Evolutionary conservation across 2,113 vertebrate genomes (phyloP).

Genomic region (Dascyllus trimaculatus): DNA sequence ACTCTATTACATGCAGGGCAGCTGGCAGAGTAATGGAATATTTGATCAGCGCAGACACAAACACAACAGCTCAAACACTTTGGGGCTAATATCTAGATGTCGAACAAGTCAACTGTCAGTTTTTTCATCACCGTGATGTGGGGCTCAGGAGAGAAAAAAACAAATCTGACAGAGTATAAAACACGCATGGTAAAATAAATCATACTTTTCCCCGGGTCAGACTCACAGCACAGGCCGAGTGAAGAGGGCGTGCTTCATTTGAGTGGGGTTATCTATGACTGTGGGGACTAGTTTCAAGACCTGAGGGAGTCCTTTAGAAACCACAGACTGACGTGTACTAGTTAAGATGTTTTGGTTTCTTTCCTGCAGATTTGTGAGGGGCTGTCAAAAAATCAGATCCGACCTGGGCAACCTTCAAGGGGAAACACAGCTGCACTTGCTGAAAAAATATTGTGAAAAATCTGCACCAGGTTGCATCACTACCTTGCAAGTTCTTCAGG

Average conservation of each 20-base stretch:
- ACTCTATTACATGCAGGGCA: constrained; percentile 68
- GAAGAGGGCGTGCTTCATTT: neutral
- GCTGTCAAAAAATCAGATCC: constrained; percentile 3
- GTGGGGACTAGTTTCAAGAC: neutral
- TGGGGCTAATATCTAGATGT: constrained; percentile 40
- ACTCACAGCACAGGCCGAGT: constrained; percentile 4
- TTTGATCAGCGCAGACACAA: constrained; percentile 66
- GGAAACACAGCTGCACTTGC: constrained; percentile 28
- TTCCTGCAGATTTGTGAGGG: constrained; percentile 13
- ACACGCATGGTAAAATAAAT: neutral
- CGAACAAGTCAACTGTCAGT: constrained; percentile 25
- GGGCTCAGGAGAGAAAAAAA: neutral
- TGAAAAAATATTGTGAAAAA: neutral
- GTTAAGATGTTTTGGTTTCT: constrained; percentile 15
- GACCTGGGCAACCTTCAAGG: constrained; percentile 13
- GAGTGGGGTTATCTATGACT: neutral
- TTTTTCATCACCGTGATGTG: neutral
- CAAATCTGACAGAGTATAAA: constrained; percentile 3
- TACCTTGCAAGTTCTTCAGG: too few relatives aligned
- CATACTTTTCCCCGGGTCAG: neutral
- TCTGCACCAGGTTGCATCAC: too few relatives aligned
- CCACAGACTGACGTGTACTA: neutral
- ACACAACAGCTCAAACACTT: constrained; percentile 50
- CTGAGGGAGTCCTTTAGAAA: neutral
- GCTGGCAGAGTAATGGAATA: constrained; percentile 71